Conservation (phyloP, 1,140 invertebrate species). For the Pararge aegeria region DNA sequence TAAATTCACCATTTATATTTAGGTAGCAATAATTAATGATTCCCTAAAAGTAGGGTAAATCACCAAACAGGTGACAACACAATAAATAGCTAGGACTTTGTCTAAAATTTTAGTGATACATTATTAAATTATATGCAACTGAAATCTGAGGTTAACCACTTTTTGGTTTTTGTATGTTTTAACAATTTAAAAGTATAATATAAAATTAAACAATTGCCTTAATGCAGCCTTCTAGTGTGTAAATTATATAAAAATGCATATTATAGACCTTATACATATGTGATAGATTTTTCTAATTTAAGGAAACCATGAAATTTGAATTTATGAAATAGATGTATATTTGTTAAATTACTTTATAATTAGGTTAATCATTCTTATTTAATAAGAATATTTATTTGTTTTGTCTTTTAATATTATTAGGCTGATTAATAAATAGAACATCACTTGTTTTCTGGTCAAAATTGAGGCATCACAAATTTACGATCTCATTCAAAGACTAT, state of each 20-base stretch:
- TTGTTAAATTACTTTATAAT: slow-evolving; percentile 10
- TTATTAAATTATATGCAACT: too few relatives aligned
- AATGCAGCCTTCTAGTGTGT: neutral
- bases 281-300: slow-evolving; percentile 5
- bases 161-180: neutral
- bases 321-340: slow-evolving; percentile 9
- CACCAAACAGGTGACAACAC: too few relatives aligned
- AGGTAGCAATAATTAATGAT: too few relatives aligned
- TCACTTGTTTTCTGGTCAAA: slow-evolving; percentile 46
- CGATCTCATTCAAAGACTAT: slow-evolving; percentile 54
- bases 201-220: neutral
- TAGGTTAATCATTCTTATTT: slow-evolving; percentile 13
- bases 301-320: slow-evolving; percentile 1
- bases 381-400: slow-evolving; percentile 29
- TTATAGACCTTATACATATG: neutral
- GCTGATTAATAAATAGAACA: slow-evolving; percentile 28
- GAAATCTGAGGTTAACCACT: too few relatives aligned
- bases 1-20: too few relatives aligned
- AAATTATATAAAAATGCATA: neutral
- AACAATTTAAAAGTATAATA: neutral
- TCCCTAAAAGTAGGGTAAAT: too few relatives aligned
- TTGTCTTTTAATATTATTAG: slow-evolving; percentile 16
- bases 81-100: too few relatives aligned
- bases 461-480: slow-evolving; percentile 38
- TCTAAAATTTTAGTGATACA: too few relatives aligned